Percentiles rank a stretch among this genome's conserved stretches.
Evolutionary conservation across 2,888 invertebrate species (phyloP).

Genomic region (Schizaphis graminum): DNA sequence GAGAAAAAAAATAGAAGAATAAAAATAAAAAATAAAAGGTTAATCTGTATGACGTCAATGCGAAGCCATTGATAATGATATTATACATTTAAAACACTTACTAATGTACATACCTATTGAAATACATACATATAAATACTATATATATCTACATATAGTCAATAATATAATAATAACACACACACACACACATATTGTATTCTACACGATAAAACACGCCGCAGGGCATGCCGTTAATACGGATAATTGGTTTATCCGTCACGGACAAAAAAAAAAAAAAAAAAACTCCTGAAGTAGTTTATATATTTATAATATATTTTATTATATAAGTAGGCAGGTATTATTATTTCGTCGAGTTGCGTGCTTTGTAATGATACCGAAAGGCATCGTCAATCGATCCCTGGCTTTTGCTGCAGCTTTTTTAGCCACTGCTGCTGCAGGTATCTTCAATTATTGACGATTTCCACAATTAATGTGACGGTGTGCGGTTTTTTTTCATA

Average conservation of each 20-base stretch:
- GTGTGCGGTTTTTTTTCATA: background rate
- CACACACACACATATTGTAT: background rate
- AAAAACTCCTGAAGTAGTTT: background rate
- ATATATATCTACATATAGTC: background rate
- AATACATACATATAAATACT: background rate
- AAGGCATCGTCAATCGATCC: background rate
- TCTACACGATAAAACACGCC: background rate
- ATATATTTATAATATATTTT: background rate
- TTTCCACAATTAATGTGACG: background rate
- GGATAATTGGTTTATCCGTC: background rate
- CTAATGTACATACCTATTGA: background rate
- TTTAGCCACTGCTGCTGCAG: background rate
- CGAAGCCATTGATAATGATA: constrained; percentile 17
- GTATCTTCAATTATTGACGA: background rate
- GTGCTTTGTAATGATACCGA: background rate
- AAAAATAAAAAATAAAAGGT: background rate
- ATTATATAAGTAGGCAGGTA: background rate
- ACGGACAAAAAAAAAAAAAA: background rate
- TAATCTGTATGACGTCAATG: constrained; percentile 52
- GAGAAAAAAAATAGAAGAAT: background rate
- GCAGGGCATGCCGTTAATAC: background rate
- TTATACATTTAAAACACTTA: constrained; percentile 21
- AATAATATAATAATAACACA: background rate
- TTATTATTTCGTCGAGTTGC: background rate
- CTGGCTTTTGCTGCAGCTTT: background rate